Evolutionary conservation across 64 coral and sea anemone species (phyloP), one percentile per base, ranked within the genome.

Genomic region (Acropora tenuis): DNA sequence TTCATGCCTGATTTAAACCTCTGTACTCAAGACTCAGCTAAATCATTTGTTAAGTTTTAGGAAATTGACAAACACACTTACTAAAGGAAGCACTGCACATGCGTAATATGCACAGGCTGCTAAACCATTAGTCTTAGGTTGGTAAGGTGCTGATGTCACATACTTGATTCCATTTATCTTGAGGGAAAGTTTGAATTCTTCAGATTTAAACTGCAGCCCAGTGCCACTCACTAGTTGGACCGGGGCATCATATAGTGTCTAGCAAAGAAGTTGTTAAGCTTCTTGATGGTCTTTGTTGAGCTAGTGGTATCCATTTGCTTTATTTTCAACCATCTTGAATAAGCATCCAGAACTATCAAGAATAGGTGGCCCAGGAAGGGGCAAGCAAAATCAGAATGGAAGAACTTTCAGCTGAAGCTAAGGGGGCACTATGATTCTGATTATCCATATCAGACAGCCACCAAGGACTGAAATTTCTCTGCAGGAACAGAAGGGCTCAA

Each of bases 231-330:
- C 72, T 46, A 81, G 50, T 46, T 82, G 78, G 65, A 30, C 43
- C 69, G 88, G 77, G 50, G 58, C 41, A 73, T 80, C 80, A 84
- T 65, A 30, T 30, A 30, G 30, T 30, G 57, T 13, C 40, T 85
- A 16, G 67, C 72, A 77, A 67, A 91, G 13, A 76, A 16, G 1
- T 63, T 80, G 3, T 79, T 17, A 4, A 83, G 80, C 43, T 52
- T 47, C 73, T 84, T 80, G 40, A 91, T 84, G 89, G 89, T 91
- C 6, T 91, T 91, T 1, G 49, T 42, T 43, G 79, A 76, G 55
- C 79, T 40, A 8, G 60, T 80, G 2, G 63, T 49, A 2, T 61
- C 7, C 76, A 90, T 89, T 46, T 50, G 69, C 40, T 83, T 55
- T 73, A 65, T 71, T 83, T 91, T 79, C 43, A 72, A 50, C 89